phyloP scores from a whole-genome alignment of 2,113 vertebrate genomes.

The Colinus virginianus region DNA sequence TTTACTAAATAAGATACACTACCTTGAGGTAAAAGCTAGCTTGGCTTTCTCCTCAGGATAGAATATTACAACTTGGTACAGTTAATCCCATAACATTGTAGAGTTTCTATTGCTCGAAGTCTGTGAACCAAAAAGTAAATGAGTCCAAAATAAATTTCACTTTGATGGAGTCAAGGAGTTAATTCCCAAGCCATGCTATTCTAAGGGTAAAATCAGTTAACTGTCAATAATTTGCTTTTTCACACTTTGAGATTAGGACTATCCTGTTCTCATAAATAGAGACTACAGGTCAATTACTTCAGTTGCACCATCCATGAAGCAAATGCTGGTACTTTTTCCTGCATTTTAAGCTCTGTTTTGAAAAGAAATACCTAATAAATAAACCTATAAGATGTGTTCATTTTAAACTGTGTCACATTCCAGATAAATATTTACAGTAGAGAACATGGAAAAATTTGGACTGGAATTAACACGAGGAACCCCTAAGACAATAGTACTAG shows the following conservation, averaged over 20 bases:
- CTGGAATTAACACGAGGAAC: neutral
- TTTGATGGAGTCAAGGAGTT: neutral
- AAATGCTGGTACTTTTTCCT: neutral
- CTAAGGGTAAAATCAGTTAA: neutral
- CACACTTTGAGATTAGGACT: neutral
- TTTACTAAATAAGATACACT: neutral
- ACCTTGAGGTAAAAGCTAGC: neutral
- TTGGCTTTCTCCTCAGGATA: neutral
- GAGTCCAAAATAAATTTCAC: neutral
- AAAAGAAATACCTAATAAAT: neutral
- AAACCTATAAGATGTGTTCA: neutral
- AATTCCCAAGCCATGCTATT: neutral
- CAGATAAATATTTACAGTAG: neutral
- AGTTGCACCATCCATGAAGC: neutral
- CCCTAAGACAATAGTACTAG: neutral
- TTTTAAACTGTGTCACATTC: neutral
- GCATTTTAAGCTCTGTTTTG: neutral
- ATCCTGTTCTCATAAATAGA: neutral
- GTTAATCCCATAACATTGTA: neutral
- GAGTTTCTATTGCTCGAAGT: neutral
- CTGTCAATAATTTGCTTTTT: neutral
- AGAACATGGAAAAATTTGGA: neutral
- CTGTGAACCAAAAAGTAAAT: neutral
- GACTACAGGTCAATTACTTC: neutral
- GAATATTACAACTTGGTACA: neutral